Percentiles rank a stretch among this genome's conserved stretches.
These are phyloP conservation scores for Lynx canadensis DNA, from an alignment of 2,113 vertebrate genomes.

Conservation along the genomic window DNA sequence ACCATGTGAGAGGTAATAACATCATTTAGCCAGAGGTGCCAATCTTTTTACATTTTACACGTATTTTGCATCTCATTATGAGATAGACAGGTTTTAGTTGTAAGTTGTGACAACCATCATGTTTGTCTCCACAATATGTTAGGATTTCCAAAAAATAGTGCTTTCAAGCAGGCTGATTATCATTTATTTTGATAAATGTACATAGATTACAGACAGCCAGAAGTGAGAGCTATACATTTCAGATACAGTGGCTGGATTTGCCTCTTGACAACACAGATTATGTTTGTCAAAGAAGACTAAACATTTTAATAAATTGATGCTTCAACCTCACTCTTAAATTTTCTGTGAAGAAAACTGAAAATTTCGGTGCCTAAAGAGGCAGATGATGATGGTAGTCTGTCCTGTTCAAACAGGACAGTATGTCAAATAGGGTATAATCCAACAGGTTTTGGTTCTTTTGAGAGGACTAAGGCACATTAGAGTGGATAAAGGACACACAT, in stretches of 20 bases:
- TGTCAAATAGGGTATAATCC: neutral
- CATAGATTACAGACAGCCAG: neutral
- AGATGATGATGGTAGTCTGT: neutral
- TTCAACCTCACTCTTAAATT: neutral
- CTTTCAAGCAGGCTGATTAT: neutral
- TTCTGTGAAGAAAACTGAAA: neutral
- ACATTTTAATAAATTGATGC: slow-evolving; percentile 30
- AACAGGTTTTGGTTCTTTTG: neutral
- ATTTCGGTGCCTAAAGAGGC: neutral
- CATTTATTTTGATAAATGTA: slow-evolving; percentile 49
- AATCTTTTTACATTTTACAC: slow-evolving; percentile 1
- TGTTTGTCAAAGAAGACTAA: slow-evolving; percentile 4
- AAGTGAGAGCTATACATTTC: neutral
- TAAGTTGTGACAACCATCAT: neutral
- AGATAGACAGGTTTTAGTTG: slow-evolving; percentile 3
- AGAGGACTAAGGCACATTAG: neutral
- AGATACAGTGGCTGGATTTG: neutral
- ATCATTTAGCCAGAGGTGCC: neutral
- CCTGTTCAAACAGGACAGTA: neutral
- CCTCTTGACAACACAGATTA: neutral
- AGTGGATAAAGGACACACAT: neutral
- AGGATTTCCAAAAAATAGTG: neutral
- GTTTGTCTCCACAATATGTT: neutral
- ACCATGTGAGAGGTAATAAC: neutral
- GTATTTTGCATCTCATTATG: slow-evolving; percentile 44